A percentile compares a stretch with the other conserved stretches of the same genome.
Conservation (phyloP, 92 coral and sea anemone species). For the Galaxea fascicularis region DNA sequence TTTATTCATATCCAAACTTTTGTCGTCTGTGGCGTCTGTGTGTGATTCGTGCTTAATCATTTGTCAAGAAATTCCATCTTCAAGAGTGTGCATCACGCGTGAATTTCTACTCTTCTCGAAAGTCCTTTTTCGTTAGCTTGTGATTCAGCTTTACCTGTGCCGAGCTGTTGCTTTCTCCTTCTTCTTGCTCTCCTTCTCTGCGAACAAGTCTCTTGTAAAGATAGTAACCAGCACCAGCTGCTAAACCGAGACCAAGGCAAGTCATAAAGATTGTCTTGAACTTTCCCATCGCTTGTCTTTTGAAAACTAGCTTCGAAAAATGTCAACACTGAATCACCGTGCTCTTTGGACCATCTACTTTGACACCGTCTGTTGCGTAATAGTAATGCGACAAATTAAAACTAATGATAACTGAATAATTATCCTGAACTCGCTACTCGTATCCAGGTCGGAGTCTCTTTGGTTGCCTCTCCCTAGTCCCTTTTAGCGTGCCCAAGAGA, state of each 20-base stretch:
- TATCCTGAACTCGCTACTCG: too few relatives aligned
- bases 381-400: background rate
- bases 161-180: background rate
- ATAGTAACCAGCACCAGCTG: slow-evolving; percentile 32
- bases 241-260: slow-evolving; percentile 25
- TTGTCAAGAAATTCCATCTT: too few relatives aligned
- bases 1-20: too few relatives aligned
- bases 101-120: too few relatives aligned
- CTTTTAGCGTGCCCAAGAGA: too few relatives aligned
- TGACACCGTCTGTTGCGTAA: background rate
- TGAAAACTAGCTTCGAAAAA: background rate
- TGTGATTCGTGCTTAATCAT: too few relatives aligned
- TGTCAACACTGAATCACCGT: background rate
- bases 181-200: background rate
- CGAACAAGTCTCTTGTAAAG: slow-evolving; percentile 18
- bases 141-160: slow-evolving; percentile 21
- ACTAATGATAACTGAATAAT: background rate
- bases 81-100: too few relatives aligned
- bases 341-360: background rate
- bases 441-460: too few relatives aligned
- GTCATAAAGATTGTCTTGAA: slow-evolving; percentile 2
- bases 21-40: too few relatives aligned
- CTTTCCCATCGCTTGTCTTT: slow-evolving; percentile 5
- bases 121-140: too few relatives aligned
- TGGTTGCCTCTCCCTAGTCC: background rate